Conservation (phyloP, 2,888 invertebrate genomes). For the Amaurobius ferox region DNA sequence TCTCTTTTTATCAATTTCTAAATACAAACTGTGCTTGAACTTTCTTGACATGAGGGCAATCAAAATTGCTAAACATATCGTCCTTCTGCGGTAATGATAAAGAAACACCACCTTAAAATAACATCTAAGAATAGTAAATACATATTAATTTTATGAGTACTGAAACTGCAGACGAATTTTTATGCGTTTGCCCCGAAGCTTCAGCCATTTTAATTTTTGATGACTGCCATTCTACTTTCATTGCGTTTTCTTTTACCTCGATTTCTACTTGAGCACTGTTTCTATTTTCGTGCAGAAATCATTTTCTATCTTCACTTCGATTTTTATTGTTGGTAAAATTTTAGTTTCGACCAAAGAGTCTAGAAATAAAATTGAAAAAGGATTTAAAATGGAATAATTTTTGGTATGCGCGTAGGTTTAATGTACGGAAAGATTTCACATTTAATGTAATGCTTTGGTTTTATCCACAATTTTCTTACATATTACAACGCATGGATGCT, state of each 20-base stretch:
- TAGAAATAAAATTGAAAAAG: too few relatives aligned
- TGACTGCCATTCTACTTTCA: background rate
- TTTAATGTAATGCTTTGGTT: too few relatives aligned
- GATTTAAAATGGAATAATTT: too few relatives aligned
- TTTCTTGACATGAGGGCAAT: background rate
- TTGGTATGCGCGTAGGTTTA: too few relatives aligned
- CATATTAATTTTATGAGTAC: background rate
- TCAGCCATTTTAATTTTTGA: background rate
- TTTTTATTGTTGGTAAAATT: too few relatives aligned
- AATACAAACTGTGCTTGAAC: background rate
- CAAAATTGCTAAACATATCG: background rate
- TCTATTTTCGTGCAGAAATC: too few relatives aligned
- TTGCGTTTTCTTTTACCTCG: background rate
- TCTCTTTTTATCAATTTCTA: background rate
- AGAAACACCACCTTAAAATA: background rate
- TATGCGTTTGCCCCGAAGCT: background rate
- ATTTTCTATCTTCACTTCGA: too few relatives aligned
- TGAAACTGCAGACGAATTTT: background rate
- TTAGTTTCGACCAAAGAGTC: too few relatives aligned
- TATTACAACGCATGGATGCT: too few relatives aligned
- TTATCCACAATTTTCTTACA: too few relatives aligned
- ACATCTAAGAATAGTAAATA: constrained; percentile 4
- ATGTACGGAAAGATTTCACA: too few relatives aligned
- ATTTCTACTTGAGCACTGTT: too few relatives aligned
- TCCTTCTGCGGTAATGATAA: background rate